Percentiles rank a stretch among this genome's conserved stretches.
Conservation (phyloP, 2,888 invertebrate genomes). For the Cephus rjabovi region DNA sequence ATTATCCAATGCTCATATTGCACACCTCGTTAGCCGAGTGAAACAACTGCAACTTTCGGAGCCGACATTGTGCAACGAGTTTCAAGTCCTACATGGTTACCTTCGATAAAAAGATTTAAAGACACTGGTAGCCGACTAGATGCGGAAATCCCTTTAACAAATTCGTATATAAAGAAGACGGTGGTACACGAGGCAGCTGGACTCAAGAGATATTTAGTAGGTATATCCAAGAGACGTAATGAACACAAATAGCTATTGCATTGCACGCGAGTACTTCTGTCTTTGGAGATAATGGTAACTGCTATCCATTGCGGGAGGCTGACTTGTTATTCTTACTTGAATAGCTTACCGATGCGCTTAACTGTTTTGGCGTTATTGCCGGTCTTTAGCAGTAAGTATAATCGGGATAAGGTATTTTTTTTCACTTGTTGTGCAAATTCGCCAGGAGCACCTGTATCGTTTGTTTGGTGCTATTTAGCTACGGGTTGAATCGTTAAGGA, state of each 20-base stretch:
- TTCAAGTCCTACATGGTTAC: conserved; percentile 8
- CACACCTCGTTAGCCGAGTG: conserved; percentile 45
- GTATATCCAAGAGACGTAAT: conserved; percentile 30
- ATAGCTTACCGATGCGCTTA: background rate
- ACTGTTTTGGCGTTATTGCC: conserved; percentile 25
- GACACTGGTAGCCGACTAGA: background rate
- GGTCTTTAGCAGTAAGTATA: background rate
- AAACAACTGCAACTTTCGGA: conserved; percentile 11
- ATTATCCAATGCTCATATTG: conserved; percentile 47
- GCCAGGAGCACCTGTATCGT: background rate
- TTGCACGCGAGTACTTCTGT: conserved; percentile 35
- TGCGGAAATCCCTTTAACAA: conserved; percentile 14
- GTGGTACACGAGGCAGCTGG: background rate
- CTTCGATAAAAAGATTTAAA: background rate
- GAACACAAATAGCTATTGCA: conserved; percentile 29
- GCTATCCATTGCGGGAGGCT: conserved; percentile 38
- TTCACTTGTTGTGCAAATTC: background rate
- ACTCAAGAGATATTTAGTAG: conserved; percentile 34
- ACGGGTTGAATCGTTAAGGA: background rate
- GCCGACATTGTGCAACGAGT: conserved; percentile 12
- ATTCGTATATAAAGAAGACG: conserved; percentile 9
- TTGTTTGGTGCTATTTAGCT: background rate
- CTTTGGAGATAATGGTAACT: conserved; percentile 48
- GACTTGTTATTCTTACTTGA: conserved; percentile 33
- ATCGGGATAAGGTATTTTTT: background rate